Evolutionary conservation across 2,113 vertebrate species (phyloP).

Genomic region (Bos indicus): DNA sequence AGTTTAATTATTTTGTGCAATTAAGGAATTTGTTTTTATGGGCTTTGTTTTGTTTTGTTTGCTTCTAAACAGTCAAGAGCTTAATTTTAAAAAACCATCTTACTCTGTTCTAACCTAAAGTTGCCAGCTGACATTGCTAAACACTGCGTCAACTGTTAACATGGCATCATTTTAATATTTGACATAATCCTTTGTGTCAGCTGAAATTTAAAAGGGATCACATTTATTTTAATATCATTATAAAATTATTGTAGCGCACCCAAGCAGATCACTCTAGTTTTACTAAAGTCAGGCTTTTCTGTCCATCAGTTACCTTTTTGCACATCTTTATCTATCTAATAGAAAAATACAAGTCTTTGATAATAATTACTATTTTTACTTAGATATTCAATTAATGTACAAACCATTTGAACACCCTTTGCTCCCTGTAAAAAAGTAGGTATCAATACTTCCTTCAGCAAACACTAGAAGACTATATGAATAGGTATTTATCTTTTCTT

Average conservation of each 20-base stretch:
- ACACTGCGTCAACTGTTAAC: neutral
- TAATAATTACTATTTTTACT: neutral
- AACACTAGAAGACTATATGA: neutral
- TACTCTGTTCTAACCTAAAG: neutral
- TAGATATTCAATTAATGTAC: neutral
- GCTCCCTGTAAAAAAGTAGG: neutral
- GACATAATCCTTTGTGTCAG: constrained; percentile 48
- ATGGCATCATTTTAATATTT: constrained; percentile 21
- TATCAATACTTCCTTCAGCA: neutral
- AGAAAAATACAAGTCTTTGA: neutral
- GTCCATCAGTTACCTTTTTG: constrained; percentile 56
- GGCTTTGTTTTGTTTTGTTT: neutral
- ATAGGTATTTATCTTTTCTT: neutral
- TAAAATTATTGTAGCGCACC: constrained; percentile 53
- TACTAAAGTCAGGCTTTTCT: constrained; percentile 45
- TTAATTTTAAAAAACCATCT: neutral
- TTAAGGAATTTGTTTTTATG: neutral
- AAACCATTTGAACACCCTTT: neutral
- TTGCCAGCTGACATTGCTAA: neutral
- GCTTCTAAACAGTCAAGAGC: neutral
- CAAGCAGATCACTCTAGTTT: constrained; percentile 50
- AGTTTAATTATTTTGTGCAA: neutral
- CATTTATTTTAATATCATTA: constrained; percentile 70
- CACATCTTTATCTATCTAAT: constrained; percentile 30
- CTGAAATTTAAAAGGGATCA: constrained; percentile 53